Base-by-base conservation (phyloP, 2,113 vertebrate genomes). In the Ellobius talpinus region DNA sequence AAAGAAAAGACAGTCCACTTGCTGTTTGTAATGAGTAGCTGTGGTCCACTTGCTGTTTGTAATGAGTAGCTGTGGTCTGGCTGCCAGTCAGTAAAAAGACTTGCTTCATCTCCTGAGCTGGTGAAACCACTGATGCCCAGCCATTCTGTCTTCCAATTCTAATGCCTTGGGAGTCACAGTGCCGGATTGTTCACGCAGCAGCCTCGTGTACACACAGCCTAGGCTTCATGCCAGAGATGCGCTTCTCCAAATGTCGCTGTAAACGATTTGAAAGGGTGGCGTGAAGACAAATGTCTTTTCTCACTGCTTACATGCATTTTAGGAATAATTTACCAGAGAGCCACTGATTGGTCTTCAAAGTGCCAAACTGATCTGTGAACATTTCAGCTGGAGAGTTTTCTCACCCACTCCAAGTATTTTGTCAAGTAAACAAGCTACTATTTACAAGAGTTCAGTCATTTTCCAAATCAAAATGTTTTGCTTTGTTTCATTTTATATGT, bases 341-440 rank as follows among this genome's bases (percentile, higher is more conserved):
- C 50, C 84, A 88, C 85, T 81, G 1, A 81, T 21, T 42, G 31
- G 55, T 87, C n/a, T n/a, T 82, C 66, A 55, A 63, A 58, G n/a
- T 23, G 55, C 39, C 58, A 4, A 24, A 74, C 21, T 47, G 81
- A n/a, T 47, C 55, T 94, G 72, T 6, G n/a, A 84, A 39, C 29
- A 31, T 87, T 74, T 82, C 26, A 26, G 42, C 77, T 47, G 39
- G 45, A 89, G 78, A 33, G 50, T 72, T 93, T 90, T 84, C 93
- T 78, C 95, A 93, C 91, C 3, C 29, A 91, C 87, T 3, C 33
- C 73, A 39, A 36, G 4, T 50, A 21, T 66, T 70, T 55, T 61
- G 74, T 87, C 50, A 92, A 92, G 70, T 50, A 88, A 93, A 84
- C 36, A 96, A 93, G 45, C 39, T 63, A 50, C 79, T 92, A 17